Evolutionary conservation across 2,797 vertebrate genomes (phyloP), one percentile per base, ranked within the genome.

Genomic region (Pseudochirops corinnae): DNA sequence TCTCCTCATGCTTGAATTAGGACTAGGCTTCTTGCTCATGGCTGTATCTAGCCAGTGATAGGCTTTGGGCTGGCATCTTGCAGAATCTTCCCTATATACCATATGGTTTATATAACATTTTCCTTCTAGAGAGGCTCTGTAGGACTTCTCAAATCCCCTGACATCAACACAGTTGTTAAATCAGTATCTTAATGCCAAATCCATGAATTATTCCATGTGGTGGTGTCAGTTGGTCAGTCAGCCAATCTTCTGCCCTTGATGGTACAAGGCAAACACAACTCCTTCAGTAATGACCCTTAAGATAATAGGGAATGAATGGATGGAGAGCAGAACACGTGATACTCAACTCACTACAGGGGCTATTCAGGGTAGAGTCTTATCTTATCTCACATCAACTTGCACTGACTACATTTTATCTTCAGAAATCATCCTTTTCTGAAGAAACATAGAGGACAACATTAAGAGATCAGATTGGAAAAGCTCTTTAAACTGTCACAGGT

Each of bases 1-100:
- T 55, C 62, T 46, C 60, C 0, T 33, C 55, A 67, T 21, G 0
- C 56, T 95, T 58, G 52, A 97, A 90, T 97, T 96, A 93, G 96
- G 91, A 95, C 60, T 74, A 39, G 91, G 55, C n/a, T 90, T 67
- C 92, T 50, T 39, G 4, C 92, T 87, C 31, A 16, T 3, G 50
- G 21, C 33, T 31, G n/a, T 60, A 56, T 21, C 67, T 82, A 82
- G 3, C 6, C n/a, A 82, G 1, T 39, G 5, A 39, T 18, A n/a
- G 46, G 46, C 52, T 46, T n/a, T 21, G 24, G 31, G 12, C 91
- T 55, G 91, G 92, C 93, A 91, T 82, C 62, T 6, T 18, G 28
- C 28, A 60, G 46, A 50, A n/a, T 58, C 67, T 3, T 0, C 24
- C 13, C 9, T 46, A 50, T 29, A 16, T 52, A 11, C 67, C 46